Conservation (phyloP, 2,113 vertebrate genomes). For the Dascyllus trimaculatus region DNA sequence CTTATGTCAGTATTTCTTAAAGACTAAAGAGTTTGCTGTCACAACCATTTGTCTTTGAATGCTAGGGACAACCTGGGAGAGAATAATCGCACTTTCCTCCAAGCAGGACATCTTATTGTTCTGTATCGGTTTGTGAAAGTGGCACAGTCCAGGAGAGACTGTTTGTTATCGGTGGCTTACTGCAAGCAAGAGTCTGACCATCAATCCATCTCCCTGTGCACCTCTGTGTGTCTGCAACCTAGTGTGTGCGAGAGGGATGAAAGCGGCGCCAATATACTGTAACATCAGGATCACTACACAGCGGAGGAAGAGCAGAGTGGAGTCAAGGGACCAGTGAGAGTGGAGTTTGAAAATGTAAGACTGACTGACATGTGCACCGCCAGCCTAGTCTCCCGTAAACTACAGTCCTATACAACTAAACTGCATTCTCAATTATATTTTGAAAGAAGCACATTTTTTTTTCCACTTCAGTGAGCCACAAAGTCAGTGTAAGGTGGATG, state of each 20-base stretch:
- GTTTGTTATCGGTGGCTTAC: slow-evolving; percentile 33
- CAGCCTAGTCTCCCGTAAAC: too few species aligned
- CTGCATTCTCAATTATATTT: too few species aligned
- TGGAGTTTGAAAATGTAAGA: slow-evolving; percentile 30
- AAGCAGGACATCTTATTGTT: slow-evolving; percentile 41
- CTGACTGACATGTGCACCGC: slow-evolving; percentile 24
- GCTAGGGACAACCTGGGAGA: slow-evolving; percentile 29
- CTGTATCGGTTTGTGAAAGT: slow-evolving; percentile 26
- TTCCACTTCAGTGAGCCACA: too few species aligned
- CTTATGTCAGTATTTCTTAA: slow-evolving; percentile 49
- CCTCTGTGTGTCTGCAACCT: slow-evolving; percentile 5
- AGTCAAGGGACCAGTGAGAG: slow-evolving; percentile 33
- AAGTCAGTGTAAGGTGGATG: too few species aligned
- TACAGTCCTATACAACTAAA: too few species aligned
- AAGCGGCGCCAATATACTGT: not conserved
- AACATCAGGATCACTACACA: slow-evolving; percentile 29
- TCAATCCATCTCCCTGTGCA: slow-evolving; percentile 44
- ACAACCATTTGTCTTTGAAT: slow-evolving; percentile 46
- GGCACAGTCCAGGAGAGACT: slow-evolving; percentile 15
- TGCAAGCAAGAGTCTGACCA: slow-evolving; percentile 9
- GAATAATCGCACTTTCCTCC: slow-evolving; percentile 40
- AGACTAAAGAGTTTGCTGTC: slow-evolving; percentile 47
- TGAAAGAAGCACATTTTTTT: too few species aligned
- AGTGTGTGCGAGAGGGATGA: slow-evolving; percentile 9
- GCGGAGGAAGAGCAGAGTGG: slow-evolving; percentile 17